phyloP scores from a whole-genome alignment of 2,888 invertebrate genomes.

The Keiferia lycopersicella region DNA sequence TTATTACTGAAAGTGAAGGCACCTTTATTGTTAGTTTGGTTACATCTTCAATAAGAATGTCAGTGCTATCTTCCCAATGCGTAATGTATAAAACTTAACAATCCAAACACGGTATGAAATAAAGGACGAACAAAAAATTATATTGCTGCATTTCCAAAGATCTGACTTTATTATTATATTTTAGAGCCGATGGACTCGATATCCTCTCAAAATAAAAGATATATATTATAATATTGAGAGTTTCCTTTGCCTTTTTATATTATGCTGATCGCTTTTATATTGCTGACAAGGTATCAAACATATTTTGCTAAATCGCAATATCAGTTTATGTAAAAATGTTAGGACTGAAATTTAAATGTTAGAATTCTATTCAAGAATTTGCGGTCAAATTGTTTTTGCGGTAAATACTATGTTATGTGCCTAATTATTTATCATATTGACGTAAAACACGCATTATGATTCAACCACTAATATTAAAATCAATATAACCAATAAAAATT shows the following conservation, averaged over 20 bases:
- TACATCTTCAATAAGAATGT: too few relatives aligned
- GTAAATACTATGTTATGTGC: neutral
- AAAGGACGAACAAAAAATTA: neutral
- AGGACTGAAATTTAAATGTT: neutral
- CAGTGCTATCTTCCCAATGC: neutral
- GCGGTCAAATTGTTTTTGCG: constrained; percentile 2
- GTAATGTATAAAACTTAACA: neutral
- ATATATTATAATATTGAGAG: neutral
- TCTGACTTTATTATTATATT: neutral
- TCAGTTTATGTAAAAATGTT: neutral
- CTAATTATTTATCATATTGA: neutral
- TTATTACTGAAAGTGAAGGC: too few relatives aligned
- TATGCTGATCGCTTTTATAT: neutral
- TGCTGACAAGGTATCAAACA: neutral
- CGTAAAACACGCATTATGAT: neutral
- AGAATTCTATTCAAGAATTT: neutral
- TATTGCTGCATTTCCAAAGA: constrained; percentile 10
- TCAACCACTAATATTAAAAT: neutral
- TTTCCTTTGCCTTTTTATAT: neutral
- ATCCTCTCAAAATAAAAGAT: neutral
- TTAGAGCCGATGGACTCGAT: neutral
- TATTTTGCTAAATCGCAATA: neutral
- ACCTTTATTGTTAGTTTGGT: too few relatives aligned
- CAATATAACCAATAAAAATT: neutral
- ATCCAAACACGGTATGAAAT: neutral